These are phyloP conservation scores for Pelodytes ibericus DNA, from an alignment of 2,797 vertebrate genomes.

Conservation along the genomic window DNA sequence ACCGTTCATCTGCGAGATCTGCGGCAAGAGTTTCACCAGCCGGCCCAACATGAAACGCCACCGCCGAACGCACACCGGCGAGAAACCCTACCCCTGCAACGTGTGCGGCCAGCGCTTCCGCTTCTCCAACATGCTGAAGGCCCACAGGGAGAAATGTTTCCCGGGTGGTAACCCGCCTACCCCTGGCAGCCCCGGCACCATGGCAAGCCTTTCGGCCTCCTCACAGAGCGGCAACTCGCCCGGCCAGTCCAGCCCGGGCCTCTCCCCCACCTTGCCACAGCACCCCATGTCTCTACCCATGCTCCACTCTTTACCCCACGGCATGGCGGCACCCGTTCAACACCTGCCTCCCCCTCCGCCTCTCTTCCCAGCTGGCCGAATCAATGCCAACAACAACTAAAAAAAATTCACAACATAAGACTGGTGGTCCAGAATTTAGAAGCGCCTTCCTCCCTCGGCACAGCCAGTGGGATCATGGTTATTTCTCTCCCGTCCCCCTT, in stretches of 20 bases:
- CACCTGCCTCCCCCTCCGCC: constrained; percentile 81
- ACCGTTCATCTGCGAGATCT: constrained; percentile 97
- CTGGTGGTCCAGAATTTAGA: constrained; percentile 53
- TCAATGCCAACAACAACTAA: constrained; percentile 81
- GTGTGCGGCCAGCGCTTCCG: constrained; percentile 98
- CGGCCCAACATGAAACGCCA: constrained; percentile 98
- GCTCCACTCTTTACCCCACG: constrained; percentile 78
- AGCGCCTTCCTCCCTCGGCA: not conserved
- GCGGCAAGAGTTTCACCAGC: constrained; percentile 97
- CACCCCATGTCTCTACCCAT: constrained; percentile 70
- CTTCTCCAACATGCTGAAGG: constrained; percentile 96
- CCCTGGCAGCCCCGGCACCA: constrained; percentile 64
- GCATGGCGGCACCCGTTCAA: constrained; percentile 70
- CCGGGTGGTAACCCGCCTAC: constrained; percentile 82
- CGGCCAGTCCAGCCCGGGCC: constrained; percentile 60
- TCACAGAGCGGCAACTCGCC: constrained; percentile 62
- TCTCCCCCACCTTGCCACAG: constrained; percentile 60
- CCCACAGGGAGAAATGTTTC: constrained; percentile 96
- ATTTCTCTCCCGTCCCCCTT: constrained; percentile 47
- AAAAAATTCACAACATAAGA: constrained; percentile 54
- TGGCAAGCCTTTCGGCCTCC: constrained; percentile 52
- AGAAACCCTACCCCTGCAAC: constrained; percentile 97
- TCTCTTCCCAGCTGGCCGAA: constrained; percentile 83
- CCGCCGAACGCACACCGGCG: constrained; percentile 77
- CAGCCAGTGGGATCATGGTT: constrained; percentile 19